phyloP scores from a whole-genome alignment of 2,888 invertebrate species.

The Apodemia hepburni region DNA sequence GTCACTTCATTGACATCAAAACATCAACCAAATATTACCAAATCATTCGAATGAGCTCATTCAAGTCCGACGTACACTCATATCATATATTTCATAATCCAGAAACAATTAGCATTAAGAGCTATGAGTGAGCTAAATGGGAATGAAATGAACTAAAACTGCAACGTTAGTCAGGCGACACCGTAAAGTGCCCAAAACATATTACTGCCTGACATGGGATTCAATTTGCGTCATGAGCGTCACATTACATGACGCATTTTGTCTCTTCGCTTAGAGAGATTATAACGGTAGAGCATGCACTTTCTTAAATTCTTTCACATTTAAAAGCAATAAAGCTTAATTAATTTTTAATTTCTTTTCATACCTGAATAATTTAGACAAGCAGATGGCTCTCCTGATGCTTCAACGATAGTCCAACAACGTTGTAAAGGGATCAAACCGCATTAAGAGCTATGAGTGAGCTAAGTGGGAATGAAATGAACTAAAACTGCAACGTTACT shows the following conservation, averaged over 20 bases:
- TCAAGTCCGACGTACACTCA: background rate
- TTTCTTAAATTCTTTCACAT: background rate
- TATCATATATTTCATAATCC: background rate
- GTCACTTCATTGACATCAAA: too few species aligned
- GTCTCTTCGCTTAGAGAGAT: background rate
- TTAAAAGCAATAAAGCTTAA: too few species aligned
- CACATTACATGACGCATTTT: slow-evolving; percentile 3
- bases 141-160: slow-evolving; percentile 9
- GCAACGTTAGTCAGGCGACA: background rate
- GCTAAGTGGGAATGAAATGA: slow-evolving; percentile 4
- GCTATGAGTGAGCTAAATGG: background rate
- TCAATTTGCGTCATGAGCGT: slow-evolving; percentile 4
- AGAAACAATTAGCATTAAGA: background rate
- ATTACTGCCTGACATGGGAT: slow-evolving; percentile 3
- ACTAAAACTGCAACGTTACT: slow-evolving; percentile 5
- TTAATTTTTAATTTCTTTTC: too few species aligned
- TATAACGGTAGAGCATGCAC: background rate
- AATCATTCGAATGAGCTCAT: background rate
- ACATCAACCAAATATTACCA: too few species aligned
- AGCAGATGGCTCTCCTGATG: too few species aligned
- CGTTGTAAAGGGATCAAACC: background rate
- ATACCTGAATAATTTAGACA: too few species aligned
- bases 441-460: background rate
- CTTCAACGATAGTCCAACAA: background rate
- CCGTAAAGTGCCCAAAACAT: background rate